Conservation (phyloP, 2,113 vertebrate species). For the Carassius carassius region DNA sequence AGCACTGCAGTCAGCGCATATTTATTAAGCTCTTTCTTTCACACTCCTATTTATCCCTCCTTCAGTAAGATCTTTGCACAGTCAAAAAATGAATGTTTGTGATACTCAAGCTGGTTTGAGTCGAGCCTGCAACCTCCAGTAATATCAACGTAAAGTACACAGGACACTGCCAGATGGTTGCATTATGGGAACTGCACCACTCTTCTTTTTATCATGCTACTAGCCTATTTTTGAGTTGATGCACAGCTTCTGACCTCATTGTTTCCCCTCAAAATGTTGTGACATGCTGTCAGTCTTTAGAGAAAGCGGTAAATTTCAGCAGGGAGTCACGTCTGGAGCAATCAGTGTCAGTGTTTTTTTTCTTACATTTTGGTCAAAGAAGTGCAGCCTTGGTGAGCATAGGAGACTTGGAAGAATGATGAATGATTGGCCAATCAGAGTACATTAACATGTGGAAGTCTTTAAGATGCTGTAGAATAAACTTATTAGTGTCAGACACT, state of each 20-base stretch:
- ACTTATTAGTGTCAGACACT: not conserved
- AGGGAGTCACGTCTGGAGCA: not conserved
- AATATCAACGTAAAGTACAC: not conserved
- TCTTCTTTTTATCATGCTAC: not conserved
- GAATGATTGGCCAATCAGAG: not conserved
- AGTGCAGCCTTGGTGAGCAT: too few species aligned
- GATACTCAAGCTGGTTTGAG: not conserved
- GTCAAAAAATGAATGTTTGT: not conserved
- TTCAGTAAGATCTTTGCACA: not conserved
- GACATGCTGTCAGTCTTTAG: constrained; percentile 19
- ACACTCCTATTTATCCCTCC: not conserved
- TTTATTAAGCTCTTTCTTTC: constrained; percentile 6
- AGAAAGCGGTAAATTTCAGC: not conserved
- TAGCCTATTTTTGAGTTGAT: not conserved
- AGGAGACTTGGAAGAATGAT: not conserved
- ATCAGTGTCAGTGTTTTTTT: not conserved
- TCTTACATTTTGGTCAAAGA: too few species aligned
- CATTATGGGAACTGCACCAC: not conserved
- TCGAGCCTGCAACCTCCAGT: not conserved
- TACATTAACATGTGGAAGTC: not conserved
- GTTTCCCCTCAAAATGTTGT: constrained; percentile 10
- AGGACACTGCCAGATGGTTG: not conserved
- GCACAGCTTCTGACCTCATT: constrained; percentile 2
- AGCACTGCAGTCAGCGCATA: constrained; percentile 6
- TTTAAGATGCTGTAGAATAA: not conserved